These are phyloP conservation scores for Leucania comma DNA, from an alignment of 2,888 invertebrate genomes.

Conservation along the genomic window DNA sequence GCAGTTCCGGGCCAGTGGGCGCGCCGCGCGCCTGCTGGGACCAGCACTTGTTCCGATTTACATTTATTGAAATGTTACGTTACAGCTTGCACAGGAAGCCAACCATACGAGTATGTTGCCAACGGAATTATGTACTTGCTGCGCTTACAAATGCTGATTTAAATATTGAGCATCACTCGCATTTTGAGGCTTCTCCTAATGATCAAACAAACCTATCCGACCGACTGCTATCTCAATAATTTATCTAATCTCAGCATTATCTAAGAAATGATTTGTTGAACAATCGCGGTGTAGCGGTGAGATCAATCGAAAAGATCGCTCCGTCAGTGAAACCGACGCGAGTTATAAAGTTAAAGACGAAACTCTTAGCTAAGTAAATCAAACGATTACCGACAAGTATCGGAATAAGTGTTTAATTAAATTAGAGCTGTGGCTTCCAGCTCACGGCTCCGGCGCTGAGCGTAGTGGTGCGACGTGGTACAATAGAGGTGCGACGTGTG, in stretches of 20 bases:
- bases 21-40: background rate
- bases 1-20: constrained; percentile 28
- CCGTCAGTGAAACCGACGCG: constrained; percentile 28
- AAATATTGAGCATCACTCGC: background rate
- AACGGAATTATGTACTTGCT: too few species aligned
- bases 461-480: constrained; percentile 20
- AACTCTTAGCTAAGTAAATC: constrained; percentile 42
- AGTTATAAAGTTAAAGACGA: constrained; percentile 50
- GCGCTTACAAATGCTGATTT: background rate
- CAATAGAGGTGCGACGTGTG: constrained; percentile 20
- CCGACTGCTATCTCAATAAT: constrained; percentile 5
- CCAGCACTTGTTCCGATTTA: background rate
- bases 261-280: constrained; percentile 13
- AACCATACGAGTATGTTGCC: too few species aligned
- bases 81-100: background rate
- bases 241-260: constrained; percentile 23
- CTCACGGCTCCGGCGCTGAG: constrained; percentile 24
- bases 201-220: background rate
- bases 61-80: background rate
- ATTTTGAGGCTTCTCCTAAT: background rate
- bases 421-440: constrained; percentile 47
- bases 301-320: constrained; percentile 36
- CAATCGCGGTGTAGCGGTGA: constrained; percentile 30
- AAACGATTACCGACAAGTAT: constrained; percentile 54
- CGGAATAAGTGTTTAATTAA: constrained; percentile 54